Conservation (phyloP, 2,888 invertebrate species). For the Mactromeris polynyma region DNA sequence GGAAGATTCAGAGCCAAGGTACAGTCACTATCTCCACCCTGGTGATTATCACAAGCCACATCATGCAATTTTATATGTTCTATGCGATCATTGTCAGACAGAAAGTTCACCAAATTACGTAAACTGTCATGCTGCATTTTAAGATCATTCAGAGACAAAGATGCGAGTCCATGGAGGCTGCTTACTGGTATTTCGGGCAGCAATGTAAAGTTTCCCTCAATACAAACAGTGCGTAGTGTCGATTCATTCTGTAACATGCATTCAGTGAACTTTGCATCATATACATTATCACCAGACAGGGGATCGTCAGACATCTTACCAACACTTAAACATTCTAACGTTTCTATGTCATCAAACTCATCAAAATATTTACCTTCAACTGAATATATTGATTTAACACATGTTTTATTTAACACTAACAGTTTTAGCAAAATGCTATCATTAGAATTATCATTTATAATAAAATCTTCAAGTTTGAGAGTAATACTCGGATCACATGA, state of each 20-base stretch:
- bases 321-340: not conserved
- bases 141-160: not conserved
- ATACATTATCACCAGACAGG: too few relatives aligned
- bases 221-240: slow-evolving; percentile 1
- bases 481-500: not conserved
- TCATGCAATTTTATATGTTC: not conserved
- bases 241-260: not conserved
- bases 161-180: not conserved
- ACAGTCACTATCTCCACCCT: not conserved
- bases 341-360: not conserved
- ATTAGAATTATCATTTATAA: not conserved
- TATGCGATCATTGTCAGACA: not conserved
- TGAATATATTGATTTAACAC: not conserved
- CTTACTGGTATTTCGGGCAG: not conserved
- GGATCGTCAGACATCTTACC: not conserved
- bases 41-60: not conserved
- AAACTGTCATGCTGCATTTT: not conserved
- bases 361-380: not conserved
- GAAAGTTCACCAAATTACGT: not conserved
- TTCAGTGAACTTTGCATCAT: not conserved
- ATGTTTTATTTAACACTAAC: not conserved
- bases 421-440: not conserved
- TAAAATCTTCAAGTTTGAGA: not conserved
- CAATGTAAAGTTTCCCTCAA: not conserved
- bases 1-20: not conserved